Conservation (phyloP, 2,797 vertebrate species). For the Mus spretus region DNA sequence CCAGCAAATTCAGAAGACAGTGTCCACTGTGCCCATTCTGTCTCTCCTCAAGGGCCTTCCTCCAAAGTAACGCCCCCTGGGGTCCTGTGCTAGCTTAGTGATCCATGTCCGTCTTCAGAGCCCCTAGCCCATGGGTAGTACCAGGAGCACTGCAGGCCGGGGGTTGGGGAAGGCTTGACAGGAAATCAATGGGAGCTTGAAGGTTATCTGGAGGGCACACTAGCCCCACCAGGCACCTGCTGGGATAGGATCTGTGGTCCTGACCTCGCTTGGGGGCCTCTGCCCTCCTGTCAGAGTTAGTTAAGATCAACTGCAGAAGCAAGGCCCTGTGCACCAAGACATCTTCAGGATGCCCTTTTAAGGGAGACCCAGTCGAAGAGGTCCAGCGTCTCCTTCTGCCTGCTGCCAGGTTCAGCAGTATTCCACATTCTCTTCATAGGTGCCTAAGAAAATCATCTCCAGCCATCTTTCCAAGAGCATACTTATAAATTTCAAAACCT, state of each 20-base stretch:
- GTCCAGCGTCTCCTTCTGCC: background rate
- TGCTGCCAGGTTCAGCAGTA: slow-evolving; percentile 6
- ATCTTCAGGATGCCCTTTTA: slow-evolving; percentile 53
- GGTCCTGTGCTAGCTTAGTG: slow-evolving; percentile 9
- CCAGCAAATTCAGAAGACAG: background rate
- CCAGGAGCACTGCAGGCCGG: slow-evolving; percentile 15
- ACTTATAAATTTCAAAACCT: background rate
- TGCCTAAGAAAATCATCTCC: background rate
- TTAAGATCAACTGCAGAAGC: slow-evolving; percentile 79
- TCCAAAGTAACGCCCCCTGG: slow-evolving; percentile 34
- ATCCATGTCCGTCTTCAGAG: background rate
- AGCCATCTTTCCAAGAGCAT: background rate
- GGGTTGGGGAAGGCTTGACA: slow-evolving; percentile 35
- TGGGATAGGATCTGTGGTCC: slow-evolving; percentile 78
- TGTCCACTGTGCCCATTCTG: background rate
- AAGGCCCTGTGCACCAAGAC: slow-evolving; percentile 46
- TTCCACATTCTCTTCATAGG: slow-evolving; percentile 47
- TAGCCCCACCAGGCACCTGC: slow-evolving; percentile 79
- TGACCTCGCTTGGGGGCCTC: slow-evolving; percentile 81
- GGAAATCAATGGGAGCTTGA: slow-evolving; percentile 81
- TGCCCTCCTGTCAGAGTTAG: slow-evolving; percentile 82
- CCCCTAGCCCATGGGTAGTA: background rate
- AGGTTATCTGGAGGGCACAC: slow-evolving; percentile 76
- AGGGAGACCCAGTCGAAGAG: slow-evolving; percentile 58
- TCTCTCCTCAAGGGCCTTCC: background rate